These are phyloP conservation scores for Glaucopsyche alexis DNA, from an alignment of 2,888 invertebrate species.

Conservation along the genomic window DNA sequence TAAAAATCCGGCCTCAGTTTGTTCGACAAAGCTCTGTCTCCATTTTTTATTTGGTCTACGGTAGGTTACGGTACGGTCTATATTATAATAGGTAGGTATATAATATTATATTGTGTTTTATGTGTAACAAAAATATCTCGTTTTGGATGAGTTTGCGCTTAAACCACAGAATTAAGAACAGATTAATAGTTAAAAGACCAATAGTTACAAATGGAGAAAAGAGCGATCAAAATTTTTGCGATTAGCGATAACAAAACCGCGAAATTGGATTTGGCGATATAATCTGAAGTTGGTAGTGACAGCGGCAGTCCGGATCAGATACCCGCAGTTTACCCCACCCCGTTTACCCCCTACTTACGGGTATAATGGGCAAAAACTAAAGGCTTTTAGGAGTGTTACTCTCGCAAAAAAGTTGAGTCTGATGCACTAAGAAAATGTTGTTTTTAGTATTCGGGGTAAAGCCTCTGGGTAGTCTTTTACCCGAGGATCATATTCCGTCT, in stretches of 20 bases:
- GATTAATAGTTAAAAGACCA: not conserved
- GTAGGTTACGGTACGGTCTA: no score
- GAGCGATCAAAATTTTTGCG: conserved; percentile 68
- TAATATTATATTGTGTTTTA: no score
- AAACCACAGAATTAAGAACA: no score
- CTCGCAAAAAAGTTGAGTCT: not conserved
- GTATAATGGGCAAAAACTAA: conserved; percentile 9
- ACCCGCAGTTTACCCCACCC: conserved; percentile 43
- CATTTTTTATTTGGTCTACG: no score
- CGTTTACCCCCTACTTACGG: conserved; percentile 20
- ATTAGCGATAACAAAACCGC: conserved; percentile 74
- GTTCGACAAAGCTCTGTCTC: no score
- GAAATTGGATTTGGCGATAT: conserved; percentile 78
- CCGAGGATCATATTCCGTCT: no score
- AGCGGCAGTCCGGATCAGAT: conserved; percentile 44
- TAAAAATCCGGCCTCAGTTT: no score
- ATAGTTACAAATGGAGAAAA: conserved; percentile 35
- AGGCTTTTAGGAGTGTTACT: not conserved
- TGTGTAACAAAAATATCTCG: no score
- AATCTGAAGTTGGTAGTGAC: conserved; percentile 62
- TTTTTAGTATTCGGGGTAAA: no score
- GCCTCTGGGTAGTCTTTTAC: no score
- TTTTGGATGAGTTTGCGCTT: no score
- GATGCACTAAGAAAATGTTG: not conserved
- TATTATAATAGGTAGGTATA: no score